A percentile compares a stretch with the other conserved stretches of the same genome.
Evolutionary conservation across 2,113 vertebrate species (phyloP).

Genomic region (Carettochelys insculpta): DNA sequence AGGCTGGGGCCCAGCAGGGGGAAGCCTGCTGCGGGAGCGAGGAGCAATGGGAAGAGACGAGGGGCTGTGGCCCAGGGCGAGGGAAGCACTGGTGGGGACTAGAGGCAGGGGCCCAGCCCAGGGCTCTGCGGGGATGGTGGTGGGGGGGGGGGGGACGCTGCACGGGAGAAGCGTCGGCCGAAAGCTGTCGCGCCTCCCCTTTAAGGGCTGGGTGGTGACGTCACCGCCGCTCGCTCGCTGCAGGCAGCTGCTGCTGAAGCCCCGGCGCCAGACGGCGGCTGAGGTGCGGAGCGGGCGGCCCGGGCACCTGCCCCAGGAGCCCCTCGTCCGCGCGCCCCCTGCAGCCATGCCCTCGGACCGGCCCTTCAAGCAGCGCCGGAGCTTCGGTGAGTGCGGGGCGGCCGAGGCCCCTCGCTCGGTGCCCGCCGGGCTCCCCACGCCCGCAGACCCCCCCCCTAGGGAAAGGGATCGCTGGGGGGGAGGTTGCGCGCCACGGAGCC

Average conservation of each 20-base stretch:
- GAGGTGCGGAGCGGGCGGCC: constrained; percentile 26
- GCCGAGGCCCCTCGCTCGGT: no score
- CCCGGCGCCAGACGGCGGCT: constrained; percentile 31
- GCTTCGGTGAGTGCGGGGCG: constrained; percentile 82
- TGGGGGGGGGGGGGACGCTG: neutral
- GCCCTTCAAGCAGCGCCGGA: constrained; percentile 91
- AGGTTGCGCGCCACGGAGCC: no score
- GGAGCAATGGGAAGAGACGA: neutral
- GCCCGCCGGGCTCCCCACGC: neutral
- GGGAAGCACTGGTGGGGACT: neutral
- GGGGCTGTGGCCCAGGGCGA: neutral
- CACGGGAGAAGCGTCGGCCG: neutral
- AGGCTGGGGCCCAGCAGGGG: no score
- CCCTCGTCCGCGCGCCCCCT: neutral
- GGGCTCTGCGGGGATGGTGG: neutral
- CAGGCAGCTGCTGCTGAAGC: constrained; percentile 43
- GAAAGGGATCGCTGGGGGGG: no score
- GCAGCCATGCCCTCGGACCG: constrained; percentile 88
- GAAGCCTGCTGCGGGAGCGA: no score
- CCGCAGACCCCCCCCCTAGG: no score
- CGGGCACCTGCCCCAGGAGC: constrained; percentile 10
- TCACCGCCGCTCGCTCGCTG: constrained; percentile 59
- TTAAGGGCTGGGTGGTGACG: constrained; percentile 71
- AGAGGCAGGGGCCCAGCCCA: no score
- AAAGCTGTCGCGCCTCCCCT: constrained; percentile 50